These are phyloP conservation scores for Pocillopora meandrina DNA, from an alignment of 92 coral and sea anemone species.

Conservation along the genomic window DNA sequence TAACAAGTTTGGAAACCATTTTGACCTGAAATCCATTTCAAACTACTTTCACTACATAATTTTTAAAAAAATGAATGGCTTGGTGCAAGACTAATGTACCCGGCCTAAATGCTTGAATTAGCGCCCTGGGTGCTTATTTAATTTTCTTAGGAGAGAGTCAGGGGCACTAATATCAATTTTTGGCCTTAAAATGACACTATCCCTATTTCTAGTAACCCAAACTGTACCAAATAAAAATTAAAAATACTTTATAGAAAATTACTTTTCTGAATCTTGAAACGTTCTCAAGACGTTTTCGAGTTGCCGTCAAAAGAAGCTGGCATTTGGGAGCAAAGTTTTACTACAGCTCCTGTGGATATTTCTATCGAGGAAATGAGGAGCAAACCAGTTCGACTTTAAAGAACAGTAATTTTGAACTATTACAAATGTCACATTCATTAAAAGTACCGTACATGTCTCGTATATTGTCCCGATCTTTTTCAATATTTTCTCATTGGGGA, in stretches of 20 bases:
- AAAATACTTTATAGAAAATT: background rate
- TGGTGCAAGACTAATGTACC: no score
- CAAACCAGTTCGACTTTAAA: background rate
- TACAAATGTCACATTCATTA: conserved; percentile 1
- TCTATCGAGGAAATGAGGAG: no score
- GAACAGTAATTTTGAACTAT: background rate
- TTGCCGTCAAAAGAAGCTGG: no score
- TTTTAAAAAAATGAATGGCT: no score
- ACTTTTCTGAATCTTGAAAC: background rate
- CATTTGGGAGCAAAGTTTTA: no score
- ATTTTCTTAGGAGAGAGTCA: background rate
- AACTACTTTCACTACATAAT: no score
- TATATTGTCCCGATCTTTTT: background rate
- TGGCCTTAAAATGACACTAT: background rate
- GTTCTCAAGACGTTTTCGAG: no score
- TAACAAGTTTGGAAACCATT: no score
- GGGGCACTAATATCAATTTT: background rate
- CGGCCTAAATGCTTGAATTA: background rate
- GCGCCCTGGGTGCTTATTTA: background rate
- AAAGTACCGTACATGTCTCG: conserved; percentile 1
- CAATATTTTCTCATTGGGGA: background rate
- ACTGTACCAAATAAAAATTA: background rate
- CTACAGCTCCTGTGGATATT: no score
- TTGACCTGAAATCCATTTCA: no score
- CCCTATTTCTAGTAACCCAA: no score